Percentiles rank a stretch among this genome's conserved stretches.
Evolutionary conservation across 2,113 vertebrate species (phyloP).

Genomic region (Nycticryphes semicollaris): DNA sequence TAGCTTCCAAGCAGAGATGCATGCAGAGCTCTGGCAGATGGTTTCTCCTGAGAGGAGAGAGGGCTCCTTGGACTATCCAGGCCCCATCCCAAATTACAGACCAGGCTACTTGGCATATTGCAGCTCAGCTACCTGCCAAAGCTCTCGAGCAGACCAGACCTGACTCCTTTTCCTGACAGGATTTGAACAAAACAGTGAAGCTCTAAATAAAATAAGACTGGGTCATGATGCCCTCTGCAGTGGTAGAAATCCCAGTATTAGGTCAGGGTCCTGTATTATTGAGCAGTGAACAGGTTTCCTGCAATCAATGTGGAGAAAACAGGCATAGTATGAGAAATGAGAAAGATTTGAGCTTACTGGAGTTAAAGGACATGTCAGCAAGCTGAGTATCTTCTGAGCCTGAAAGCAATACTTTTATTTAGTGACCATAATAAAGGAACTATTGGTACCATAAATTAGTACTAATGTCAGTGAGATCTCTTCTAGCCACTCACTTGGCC

Average conservation of each 20-base stretch:
- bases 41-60: not conserved
- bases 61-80: not conserved
- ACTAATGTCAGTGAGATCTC: not conserved
- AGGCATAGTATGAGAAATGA: not conserved
- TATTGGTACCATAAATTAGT: not conserved
- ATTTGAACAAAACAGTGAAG: not conserved
- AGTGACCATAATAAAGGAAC: not conserved
- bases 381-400: not conserved
- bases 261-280: not conserved
- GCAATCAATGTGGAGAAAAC: not conserved
- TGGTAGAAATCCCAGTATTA: not conserved
- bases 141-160: not conserved
- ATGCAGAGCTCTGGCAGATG: not conserved
- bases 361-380: not conserved
- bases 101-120: not conserved
- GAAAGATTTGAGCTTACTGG: not conserved
- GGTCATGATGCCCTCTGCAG: not conserved
- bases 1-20: not conserved
- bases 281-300: not conserved
- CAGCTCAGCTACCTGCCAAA: not conserved
- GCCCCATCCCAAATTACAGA: not conserved
- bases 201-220: not conserved
- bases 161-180: not conserved
- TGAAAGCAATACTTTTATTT: not conserved
- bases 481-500: not conserved